phyloP scores from a whole-genome alignment of 1,140 invertebrate genomes.

The Drosophila nikananu region DNA sequence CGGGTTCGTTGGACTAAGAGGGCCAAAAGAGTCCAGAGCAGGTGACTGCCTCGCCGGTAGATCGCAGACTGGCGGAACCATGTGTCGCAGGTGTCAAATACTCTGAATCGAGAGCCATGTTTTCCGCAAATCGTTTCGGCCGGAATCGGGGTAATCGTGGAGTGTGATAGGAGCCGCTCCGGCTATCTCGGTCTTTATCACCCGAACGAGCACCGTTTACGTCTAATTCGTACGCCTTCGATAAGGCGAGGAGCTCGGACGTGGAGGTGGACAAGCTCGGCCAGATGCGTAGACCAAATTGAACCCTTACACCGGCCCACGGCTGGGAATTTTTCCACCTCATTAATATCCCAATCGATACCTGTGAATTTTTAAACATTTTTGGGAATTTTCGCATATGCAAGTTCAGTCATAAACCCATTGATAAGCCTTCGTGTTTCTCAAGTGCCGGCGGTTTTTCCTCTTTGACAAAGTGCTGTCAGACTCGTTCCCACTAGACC shows the following conservation, averaged over 20 bases:
- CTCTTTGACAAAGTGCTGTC: conserved; percentile 14
- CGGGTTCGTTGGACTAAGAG: conserved; percentile 35
- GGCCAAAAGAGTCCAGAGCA: conserved; percentile 44
- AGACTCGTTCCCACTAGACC: conserved; percentile 1
- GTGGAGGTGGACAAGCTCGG: conserved; percentile 30
- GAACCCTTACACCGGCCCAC: background rate
- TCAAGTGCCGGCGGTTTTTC: conserved; percentile 27
- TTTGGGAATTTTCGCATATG: conserved; percentile 63
- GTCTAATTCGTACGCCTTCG: conserved; percentile 23
- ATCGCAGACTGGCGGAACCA: conserved; percentile 60
- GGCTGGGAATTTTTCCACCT: conserved; percentile 38
- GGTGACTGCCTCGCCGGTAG: conserved; percentile 42
- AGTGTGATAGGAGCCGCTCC: conserved; percentile 30
- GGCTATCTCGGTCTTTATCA: conserved; percentile 66
- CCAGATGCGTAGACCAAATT: conserved; percentile 23
- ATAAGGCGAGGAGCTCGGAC: conserved; percentile 29
- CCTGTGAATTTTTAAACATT: conserved; percentile 50
- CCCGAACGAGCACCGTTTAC: conserved; percentile 39
- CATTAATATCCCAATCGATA: conserved; percentile 34
- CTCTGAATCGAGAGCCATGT: conserved; percentile 41
- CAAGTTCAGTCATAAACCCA: conserved; percentile 24
- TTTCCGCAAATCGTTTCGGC: conserved; percentile 55
- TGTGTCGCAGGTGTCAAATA: conserved; percentile 18
- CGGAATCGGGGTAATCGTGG: conserved; percentile 36
- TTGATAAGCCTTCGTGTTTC: conserved; percentile 17